These are phyloP conservation scores for Coturnix japonica DNA, from an alignment of 2,113 vertebrate species.

Conservation along the genomic window DNA sequence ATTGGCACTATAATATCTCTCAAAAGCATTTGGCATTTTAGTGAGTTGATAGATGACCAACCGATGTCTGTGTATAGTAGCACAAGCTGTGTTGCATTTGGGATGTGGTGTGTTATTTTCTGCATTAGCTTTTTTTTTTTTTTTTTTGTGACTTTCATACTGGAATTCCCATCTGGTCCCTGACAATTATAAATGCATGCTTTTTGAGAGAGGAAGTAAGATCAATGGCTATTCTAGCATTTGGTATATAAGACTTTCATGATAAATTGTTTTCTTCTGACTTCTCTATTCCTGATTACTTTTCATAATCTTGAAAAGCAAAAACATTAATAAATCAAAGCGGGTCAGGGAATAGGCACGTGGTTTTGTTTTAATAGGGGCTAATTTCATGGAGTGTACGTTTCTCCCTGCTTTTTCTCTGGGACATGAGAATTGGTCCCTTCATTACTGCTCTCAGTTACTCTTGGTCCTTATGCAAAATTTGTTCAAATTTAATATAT, in stretches of 20 bases:
- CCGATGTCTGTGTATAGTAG: neutral
- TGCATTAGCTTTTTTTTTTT: neutral
- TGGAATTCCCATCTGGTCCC: neutral
- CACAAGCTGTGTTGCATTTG: neutral
- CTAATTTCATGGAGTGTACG: constrained; percentile 22
- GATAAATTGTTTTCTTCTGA: constrained; percentile 15
- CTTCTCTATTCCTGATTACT: constrained; percentile 19
- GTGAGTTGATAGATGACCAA: neutral
- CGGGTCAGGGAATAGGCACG: constrained; percentile 38
- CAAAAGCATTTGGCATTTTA: neutral
- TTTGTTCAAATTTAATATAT: neutral
- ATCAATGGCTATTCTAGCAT: neutral
- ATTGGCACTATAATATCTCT: neutral
- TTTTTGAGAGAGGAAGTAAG: neutral
- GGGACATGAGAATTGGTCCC: constrained; percentile 43
- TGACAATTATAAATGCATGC: neutral
- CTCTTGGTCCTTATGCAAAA: neutral
- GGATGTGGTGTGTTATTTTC: neutral
- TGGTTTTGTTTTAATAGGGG: constrained; percentile 60
- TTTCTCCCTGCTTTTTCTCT: constrained; percentile 58
- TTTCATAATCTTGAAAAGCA: constrained; percentile 18
- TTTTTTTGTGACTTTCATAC: neutral
- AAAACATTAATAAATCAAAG: constrained; percentile 50
- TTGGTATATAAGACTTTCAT: neutral
- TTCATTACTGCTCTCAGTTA: constrained; percentile 25